These are phyloP conservation scores for Neuroscelio doddi DNA, from an alignment of 2,888 invertebrate genomes.

Conservation along the genomic window DNA sequence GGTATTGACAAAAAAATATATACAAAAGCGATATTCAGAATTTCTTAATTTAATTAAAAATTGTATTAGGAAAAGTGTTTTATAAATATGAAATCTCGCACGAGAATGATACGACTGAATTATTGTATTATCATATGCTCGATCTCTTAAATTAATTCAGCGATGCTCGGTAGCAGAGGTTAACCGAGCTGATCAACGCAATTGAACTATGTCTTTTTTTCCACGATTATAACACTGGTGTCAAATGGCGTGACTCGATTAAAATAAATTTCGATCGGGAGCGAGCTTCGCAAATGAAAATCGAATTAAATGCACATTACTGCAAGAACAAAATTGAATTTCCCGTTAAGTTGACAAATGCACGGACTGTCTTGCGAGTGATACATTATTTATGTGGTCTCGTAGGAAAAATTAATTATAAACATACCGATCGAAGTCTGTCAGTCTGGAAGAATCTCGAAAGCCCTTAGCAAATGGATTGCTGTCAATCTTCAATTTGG, in stretches of 20 bases:
- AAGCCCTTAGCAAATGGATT: slow-evolving; percentile 91
- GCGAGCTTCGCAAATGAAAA: slow-evolving; percentile 11
- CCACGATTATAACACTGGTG: too few species aligned
- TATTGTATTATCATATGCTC: too few species aligned
- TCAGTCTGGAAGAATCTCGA: slow-evolving; percentile 85
- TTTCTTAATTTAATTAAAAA: too few species aligned
- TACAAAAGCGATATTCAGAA: background rate
- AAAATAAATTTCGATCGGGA: background rate
- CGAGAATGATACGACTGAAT: too few species aligned
- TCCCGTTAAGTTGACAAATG: slow-evolving; percentile 22
- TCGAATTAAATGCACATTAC: slow-evolving; percentile 27
- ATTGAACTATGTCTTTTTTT: background rate
- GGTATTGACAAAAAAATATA: background rate
- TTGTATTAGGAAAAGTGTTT: too few species aligned
- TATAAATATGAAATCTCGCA: too few species aligned
- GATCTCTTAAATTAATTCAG: too few species aligned
- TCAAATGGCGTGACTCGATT: too few species aligned
- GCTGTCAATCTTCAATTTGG: slow-evolving; percentile 88
- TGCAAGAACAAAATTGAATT: slow-evolving; percentile 28
- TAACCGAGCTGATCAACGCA: background rate
- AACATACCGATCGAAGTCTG: slow-evolving; percentile 82
- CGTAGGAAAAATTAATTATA: slow-evolving; percentile 29
- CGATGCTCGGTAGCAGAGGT: too few species aligned
- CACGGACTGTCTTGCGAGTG: slow-evolving; percentile 31
- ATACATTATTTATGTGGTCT: too few species aligned